A percentile compares a stretch with the other conserved stretches of the same genome.
Evolutionary conservation across 2,888 invertebrate genomes (phyloP).

Genomic region (Euzophera pinguis): DNA sequence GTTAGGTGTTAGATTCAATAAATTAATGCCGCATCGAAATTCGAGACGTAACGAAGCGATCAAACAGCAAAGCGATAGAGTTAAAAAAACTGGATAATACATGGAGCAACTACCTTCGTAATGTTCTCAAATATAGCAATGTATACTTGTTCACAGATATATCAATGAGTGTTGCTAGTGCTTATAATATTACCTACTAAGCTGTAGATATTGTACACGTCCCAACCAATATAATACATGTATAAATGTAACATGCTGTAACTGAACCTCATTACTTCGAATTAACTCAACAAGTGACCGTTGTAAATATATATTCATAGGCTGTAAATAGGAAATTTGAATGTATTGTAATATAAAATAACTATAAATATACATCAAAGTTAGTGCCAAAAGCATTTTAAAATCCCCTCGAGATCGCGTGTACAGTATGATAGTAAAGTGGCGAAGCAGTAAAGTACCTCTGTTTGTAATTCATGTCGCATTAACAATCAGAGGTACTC

Average conservation of each 20-base stretch:
- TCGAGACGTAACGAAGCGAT: conserved; percentile 19
- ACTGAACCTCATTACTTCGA: conserved; percentile 41
- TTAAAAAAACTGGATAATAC: background rate
- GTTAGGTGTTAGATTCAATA: conserved; percentile 58
- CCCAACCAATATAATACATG: conserved; percentile 39
- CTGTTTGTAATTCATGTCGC: too few relatives aligned
- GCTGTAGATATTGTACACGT: conserved; percentile 64
- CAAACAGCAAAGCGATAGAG: background rate
- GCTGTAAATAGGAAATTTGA: conserved; percentile 70
- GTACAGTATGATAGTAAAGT: conserved; percentile 40
- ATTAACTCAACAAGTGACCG: conserved; percentile 38
- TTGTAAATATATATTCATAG: conserved; percentile 64
- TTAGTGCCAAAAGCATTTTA: conserved; percentile 77
- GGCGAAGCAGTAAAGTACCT: conserved; percentile 28
- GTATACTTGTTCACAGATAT: conserved; percentile 25
- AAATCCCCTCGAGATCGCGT: conserved; percentile 50
- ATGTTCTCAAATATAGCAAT: conserved; percentile 21
- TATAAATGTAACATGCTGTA: conserved; percentile 49
- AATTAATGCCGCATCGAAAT: conserved; percentile 38
- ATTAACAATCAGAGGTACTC: conserved; percentile 17
- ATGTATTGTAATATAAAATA: conserved; percentile 60
- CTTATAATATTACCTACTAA: conserved; percentile 35
- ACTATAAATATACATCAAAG: conserved; percentile 67
- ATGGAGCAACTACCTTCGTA: background rate
- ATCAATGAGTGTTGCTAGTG: conserved; percentile 49